Evolutionary conservation across 2,888 invertebrate species (phyloP), one percentile per base, ranked within the genome.

Genomic region (Autographa pulchrina): DNA sequence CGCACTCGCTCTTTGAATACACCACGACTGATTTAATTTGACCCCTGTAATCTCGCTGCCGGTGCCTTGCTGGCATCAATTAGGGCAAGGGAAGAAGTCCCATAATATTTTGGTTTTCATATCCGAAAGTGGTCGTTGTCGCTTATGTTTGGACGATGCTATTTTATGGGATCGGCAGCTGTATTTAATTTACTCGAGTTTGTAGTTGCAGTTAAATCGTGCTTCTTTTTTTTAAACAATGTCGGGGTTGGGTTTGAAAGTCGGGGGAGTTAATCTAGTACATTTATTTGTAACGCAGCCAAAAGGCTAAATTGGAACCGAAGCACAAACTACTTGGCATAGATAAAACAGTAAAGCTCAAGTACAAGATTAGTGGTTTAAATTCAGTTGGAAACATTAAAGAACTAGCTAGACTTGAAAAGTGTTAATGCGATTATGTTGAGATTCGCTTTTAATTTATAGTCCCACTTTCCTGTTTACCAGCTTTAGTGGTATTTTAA

Each of bases 21-120:
- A 89, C 81, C 89, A 85, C 86, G 90, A 80, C 94, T 92, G 89
- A 90, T 91, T 89, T 93, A 94, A 90, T 89, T 90, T 90, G 94
- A 93, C 89, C 95, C 85, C 88, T 80, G 86, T 86, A 86, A 85
- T 85, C 83, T 84, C 76, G 83, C 83, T 83, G 78, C 72, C 78
- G 75, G 82, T 82, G 79, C 84, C 85, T 80, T 85, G 83, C 85
- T 85, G 82, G 73, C 81, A 82, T 81, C 85, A 88, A 90, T 89
- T 90, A 90, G 75, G 81, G 78, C 70, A 78, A 86, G 82, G 87
- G 82, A 82, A 81, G 84, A 80, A 74, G 92, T 92, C 82, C 91
- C 94, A 87, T 76, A 73, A 78, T 90, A 92, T 88, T 87, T 88
- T 94, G 94, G 94, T 90, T 85, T 82, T 83, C 79, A 83, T 87